Evolutionary conservation across 2,797 vertebrate species (phyloP), one percentile per base, ranked within the genome.

Genomic region (Halcyon chelicuti): DNA sequence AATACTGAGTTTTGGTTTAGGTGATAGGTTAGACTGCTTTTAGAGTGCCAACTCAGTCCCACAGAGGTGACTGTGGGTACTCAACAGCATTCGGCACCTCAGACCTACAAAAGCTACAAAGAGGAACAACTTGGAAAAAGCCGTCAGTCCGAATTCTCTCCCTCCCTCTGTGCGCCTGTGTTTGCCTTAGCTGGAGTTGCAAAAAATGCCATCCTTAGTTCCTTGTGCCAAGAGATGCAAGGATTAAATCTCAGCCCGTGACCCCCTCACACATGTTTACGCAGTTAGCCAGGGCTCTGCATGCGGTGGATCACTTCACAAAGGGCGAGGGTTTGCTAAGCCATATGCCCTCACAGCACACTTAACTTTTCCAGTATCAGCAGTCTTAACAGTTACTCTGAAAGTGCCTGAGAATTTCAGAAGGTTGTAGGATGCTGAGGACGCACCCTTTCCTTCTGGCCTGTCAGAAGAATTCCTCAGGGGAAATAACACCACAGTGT

Each of bases 191-290:
- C 33, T 58, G 49, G 65, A 72, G 51, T 2, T 87, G 61, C 52
- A 90, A 33, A 77, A 79, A 90, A 63, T 44, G 40, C 25, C 66
- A 29, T 46, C 39, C 52, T 78, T 75, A 58, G 37, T 35, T 42
- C 42, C 74, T 67, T 18, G 13, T 28, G 33, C 66, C 40, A 63
- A 71, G 55, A 15, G 61, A 31, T 42, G 74, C 12, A 0, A 49
- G 74, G 14, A 74, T 90, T 78, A 44, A 83, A 78, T 6, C 15
- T 46, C 51, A 8, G 8, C 11, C 44, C 31, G 51, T 47, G 83
- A 19, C 47, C 39, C 67, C 49, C 49, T 51, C 7, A 0, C 9
- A 15, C 47, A 0, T 12, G 23, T 19, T 49, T 9, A 0, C 13
- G 29, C 40, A 10, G 25, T 9, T 58, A 51, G 19, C 20, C 0